A percentile compares a stretch with the other conserved stretches of the same genome.
Conservation (phyloP, 2,888 invertebrate genomes). For the Dryobotodes eremita region DNA sequence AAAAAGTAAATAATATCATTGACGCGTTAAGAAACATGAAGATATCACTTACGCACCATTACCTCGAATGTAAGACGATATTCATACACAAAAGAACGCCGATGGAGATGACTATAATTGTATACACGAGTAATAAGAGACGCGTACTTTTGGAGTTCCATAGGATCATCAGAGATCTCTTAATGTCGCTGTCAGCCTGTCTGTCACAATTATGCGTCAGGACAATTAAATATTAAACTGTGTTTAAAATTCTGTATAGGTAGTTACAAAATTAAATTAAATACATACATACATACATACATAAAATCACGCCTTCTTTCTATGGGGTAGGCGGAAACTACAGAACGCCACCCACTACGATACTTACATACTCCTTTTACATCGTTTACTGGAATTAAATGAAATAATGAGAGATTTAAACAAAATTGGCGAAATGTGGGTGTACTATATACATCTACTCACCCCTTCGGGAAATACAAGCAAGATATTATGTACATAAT, state of each 20-base stretch:
- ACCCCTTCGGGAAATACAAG: too few relatives aligned
- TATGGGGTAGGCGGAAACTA: too few relatives aligned
- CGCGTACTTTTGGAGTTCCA: slow-evolving; percentile 38
- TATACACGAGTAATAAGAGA: slow-evolving; percentile 65
- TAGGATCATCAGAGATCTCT: slow-evolving; percentile 12
- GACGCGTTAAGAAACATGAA: slow-evolving; percentile 63
- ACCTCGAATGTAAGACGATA: slow-evolving; percentile 74
- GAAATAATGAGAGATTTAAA: not conserved
- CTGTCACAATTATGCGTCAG: not conserved
- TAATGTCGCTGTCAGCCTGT: slow-evolving; percentile 31
- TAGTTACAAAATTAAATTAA: not conserved
- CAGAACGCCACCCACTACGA: too few relatives aligned
- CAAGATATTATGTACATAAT: too few relatives aligned
- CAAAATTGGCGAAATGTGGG: not conserved
- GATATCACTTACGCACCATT: slow-evolving; percentile 76
- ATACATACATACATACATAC: too few relatives aligned
- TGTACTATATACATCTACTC: too few relatives aligned
- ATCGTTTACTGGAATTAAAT: not conserved
- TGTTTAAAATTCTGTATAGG: too few relatives aligned
- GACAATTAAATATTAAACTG: not conserved
- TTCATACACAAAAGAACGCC: slow-evolving; percentile 67
- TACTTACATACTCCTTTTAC: too few relatives aligned
- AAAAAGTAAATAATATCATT: slow-evolving; percentile 56
- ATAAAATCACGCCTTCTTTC: too few relatives aligned
- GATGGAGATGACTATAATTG: slow-evolving; percentile 67